phyloP scores from a whole-genome alignment of 2,797 vertebrate genomes.

The Cephalopachus bancanus region DNA sequence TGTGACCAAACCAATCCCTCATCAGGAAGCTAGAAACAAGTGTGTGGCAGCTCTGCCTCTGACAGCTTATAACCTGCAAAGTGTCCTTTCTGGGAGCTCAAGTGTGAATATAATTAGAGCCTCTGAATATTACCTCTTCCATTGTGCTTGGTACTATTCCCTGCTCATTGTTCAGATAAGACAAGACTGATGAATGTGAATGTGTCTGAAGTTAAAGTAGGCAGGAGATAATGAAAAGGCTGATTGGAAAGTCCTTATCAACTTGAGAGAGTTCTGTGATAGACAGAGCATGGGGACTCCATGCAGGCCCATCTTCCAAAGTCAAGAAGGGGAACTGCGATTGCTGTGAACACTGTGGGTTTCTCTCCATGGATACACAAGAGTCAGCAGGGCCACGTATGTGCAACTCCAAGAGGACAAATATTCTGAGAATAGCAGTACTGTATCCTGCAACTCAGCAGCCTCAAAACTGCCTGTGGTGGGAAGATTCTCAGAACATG shows the following conservation, averaged over 20 bases:
- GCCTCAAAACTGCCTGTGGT: neutral
- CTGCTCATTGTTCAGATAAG: slow-evolving; percentile 87
- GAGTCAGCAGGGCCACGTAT: neutral
- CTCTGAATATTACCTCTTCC: slow-evolving; percentile 85
- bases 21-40: slow-evolving; percentile 67
- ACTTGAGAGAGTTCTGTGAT: slow-evolving; percentile 83
- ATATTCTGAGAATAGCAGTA: neutral
- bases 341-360: neutral
- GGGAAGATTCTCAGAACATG: neutral
- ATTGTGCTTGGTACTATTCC: slow-evolving; percentile 84
- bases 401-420: neutral
- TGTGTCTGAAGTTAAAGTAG: slow-evolving; percentile 87
- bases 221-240: slow-evolving; percentile 86
- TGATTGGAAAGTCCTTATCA: slow-evolving; percentile 91
- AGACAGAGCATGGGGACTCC: slow-evolving; percentile 42
- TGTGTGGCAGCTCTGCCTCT: neutral
- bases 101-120: slow-evolving; percentile 87
- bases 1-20: neutral
- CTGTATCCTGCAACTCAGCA: neutral
- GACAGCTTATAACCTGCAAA: slow-evolving; percentile 77
- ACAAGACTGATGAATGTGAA: slow-evolving; percentile 87
- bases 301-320: neutral
- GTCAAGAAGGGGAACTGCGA: neutral
- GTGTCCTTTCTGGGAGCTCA: slow-evolving; percentile 82
- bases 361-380: neutral